Evolutionary conservation across 2,888 invertebrate species (phyloP).

Genomic region (Carterocephalus palaemon): DNA sequence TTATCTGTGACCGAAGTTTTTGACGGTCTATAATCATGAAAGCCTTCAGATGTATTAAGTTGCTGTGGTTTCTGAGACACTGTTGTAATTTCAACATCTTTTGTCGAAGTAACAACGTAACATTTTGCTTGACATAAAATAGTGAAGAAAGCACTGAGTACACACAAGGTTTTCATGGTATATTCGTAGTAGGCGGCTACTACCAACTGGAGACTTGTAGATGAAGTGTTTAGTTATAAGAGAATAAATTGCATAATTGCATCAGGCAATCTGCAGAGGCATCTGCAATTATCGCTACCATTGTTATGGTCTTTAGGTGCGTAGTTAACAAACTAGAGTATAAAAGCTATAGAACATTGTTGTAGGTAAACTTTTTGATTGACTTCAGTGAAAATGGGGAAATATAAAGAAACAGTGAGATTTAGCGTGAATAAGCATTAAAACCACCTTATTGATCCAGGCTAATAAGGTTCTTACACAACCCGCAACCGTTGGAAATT

Average conservation of each 20-base stretch:
- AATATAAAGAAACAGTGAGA: not conserved
- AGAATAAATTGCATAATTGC: conserved; percentile 46
- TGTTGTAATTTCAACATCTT: conserved; percentile 27
- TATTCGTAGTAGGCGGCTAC: conserved; percentile 28
- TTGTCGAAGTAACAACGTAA: conserved; percentile 22
- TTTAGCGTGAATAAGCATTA: too few relatives aligned
- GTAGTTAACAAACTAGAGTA: conserved; percentile 9
- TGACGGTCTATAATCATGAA: conserved; percentile 31
- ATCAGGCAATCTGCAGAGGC: conserved; percentile 39
- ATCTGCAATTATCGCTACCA: conserved; percentile 38
- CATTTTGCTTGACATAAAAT: conserved; percentile 32
- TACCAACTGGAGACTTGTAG: conserved; percentile 41
- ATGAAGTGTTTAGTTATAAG: conserved; percentile 43
- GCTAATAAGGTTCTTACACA: too few relatives aligned
- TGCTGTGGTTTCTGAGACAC: conserved; percentile 17
- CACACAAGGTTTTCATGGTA: conserved; percentile 42
- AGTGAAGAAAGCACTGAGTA: conserved; percentile 23
- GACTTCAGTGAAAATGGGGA: not conserved
- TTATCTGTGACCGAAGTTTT: conserved; percentile 36
- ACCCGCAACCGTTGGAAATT: too few relatives aligned
- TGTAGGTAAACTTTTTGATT: not conserved
- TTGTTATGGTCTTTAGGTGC: conserved; percentile 21
- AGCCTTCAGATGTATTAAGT: conserved; percentile 19
- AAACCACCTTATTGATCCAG: too few relatives aligned
- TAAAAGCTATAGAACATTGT: conserved; percentile 10